phyloP scores from a whole-genome alignment of 2,888 invertebrate species.

The Dynastes maya region DNA sequence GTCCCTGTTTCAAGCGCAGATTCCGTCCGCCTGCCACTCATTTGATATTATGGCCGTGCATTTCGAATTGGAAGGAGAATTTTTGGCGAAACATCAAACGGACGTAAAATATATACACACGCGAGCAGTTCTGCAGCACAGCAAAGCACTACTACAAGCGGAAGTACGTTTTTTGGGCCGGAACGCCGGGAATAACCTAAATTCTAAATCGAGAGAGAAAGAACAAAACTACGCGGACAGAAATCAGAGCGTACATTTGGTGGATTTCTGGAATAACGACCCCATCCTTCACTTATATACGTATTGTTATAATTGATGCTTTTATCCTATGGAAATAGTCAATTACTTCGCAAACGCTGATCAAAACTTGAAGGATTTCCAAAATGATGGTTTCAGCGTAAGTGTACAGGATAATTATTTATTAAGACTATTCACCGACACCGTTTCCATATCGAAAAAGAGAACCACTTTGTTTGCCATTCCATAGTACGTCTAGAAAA shows the following conservation, averaged over 20 bases:
- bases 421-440: no score
- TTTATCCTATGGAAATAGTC: no score
- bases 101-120: conserved; percentile 35
- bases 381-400: no score
- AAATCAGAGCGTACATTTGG: conserved; percentile 4
- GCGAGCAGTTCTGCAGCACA: conserved; percentile 4
- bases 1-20: conserved; percentile 37
- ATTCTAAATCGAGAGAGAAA: conserved; percentile 23
- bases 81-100: conserved; percentile 45
- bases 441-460: no score
- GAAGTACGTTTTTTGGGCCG: conserved; percentile 14
- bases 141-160: conserved; percentile 5
- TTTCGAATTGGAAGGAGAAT: conserved; percentile 30
- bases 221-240: background rate
- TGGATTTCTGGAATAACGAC: background rate
- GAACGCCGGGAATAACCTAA: conserved; percentile 25
- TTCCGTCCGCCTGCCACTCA: conserved; percentile 42
- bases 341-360: no score
- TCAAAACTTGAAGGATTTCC: no score
- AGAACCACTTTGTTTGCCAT: no score
- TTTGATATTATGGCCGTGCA: conserved; percentile 44
- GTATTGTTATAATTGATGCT: no score
- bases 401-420: no score
- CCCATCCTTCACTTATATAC: no score
- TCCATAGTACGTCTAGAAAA: no score